Conservation (phyloP, 2,797 vertebrate genomes). For the Sphaeramia orbicularis region DNA sequence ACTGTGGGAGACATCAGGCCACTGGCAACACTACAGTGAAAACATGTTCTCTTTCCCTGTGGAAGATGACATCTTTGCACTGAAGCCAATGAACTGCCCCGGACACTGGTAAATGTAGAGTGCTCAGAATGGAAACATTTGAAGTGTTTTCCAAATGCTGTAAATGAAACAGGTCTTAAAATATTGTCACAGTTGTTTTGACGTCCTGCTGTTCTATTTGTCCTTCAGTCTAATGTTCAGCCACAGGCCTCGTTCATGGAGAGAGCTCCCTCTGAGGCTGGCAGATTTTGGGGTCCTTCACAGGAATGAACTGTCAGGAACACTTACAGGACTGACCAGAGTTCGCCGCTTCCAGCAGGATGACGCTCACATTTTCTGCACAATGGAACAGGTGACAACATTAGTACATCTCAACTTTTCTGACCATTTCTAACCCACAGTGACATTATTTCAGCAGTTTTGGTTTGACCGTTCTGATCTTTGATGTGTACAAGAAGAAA, state of each 20-base stretch:
- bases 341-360: slow-evolving; percentile 97
- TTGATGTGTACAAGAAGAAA: no score
- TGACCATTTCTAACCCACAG: no score
- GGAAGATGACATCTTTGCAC: slow-evolving; percentile 93
- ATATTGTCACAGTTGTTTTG: neutral
- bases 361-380: slow-evolving; percentile 98
- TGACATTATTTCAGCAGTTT: neutral
- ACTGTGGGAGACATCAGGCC: slow-evolving; percentile 95
- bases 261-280: slow-evolving; percentile 92
- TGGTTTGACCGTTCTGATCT: no score
- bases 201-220: slow-evolving; percentile 11
- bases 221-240: slow-evolving; percentile 91
- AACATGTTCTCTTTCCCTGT: slow-evolving; percentile 96
- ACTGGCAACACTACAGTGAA: slow-evolving; percentile 96
- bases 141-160: neutral
- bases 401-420: neutral
- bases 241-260: slow-evolving; percentile 95
- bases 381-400: slow-evolving; percentile 90
- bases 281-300: slow-evolving; percentile 97
- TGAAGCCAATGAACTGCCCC: slow-evolving; percentile 98
- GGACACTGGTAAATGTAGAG: slow-evolving; percentile 90
- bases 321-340: slow-evolving; percentile 91
- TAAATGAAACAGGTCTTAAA: neutral
- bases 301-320: slow-evolving; percentile 92
- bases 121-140: neutral